Evolutionary conservation across 2,888 invertebrate species (phyloP).

Genomic region (Dynastes maya): DNA sequence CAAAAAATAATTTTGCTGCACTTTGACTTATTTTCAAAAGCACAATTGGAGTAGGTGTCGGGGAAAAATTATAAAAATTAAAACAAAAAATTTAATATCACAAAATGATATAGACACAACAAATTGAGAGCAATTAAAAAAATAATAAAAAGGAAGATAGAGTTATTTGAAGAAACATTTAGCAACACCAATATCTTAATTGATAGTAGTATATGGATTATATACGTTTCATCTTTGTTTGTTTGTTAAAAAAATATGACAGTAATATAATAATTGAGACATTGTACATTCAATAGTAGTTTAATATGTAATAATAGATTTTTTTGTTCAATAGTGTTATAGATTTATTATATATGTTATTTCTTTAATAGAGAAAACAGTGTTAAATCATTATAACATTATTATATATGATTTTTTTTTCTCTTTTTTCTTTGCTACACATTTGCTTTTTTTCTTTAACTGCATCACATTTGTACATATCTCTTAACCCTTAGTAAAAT

Average conservation of each 20-base stretch:
- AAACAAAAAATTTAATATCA: no score
- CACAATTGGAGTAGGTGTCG: no score
- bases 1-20: no score
- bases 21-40: no score
- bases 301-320: conserved; percentile 18
- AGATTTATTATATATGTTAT: conserved; percentile 23
- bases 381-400: conserved; percentile 36
- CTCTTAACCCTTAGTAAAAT: conserved; percentile 23
- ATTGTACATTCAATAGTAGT: conserved; percentile 31
- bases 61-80: no score
- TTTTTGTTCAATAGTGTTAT: conserved; percentile 36
- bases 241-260: conserved; percentile 35
- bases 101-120: no score
- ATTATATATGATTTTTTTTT: conserved; percentile 41
- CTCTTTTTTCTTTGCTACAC: conserved; percentile 4
- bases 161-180: no score
- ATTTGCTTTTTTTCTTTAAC: conserved; percentile 10
- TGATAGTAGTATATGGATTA: background rate
- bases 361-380: conserved; percentile 39
- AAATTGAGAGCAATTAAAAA: no score
- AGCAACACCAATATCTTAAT: no score
- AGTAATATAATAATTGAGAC: conserved; percentile 25
- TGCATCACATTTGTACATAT: conserved; percentile 46
- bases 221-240: background rate
- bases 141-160: no score